Evolutionary conservation across 2,888 invertebrate species (phyloP).

Genomic region (Azorinus chamasolen): DNA sequence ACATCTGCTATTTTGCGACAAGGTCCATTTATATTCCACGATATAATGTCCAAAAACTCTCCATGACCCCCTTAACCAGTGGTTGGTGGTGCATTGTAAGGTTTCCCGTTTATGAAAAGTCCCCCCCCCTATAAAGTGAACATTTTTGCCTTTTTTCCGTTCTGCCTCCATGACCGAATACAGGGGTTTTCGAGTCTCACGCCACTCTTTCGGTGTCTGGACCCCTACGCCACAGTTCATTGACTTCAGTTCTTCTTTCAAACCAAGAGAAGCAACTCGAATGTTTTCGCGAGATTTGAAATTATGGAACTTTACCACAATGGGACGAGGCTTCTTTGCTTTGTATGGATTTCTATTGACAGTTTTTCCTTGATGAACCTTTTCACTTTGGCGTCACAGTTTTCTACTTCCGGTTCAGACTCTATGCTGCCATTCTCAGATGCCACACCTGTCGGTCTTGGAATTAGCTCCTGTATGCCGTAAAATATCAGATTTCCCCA

Average conservation of each 20-base stretch:
- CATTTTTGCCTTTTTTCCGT: constrained; percentile 5
- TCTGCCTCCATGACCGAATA: constrained; percentile 7
- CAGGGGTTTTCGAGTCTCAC: constrained; percentile 8
- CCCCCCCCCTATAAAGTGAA: constrained; percentile 15
- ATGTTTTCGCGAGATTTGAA: constrained; percentile 7
- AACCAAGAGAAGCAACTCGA: neutral
- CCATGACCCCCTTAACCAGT: neutral
- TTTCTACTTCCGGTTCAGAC: no score
- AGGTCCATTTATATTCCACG: constrained; percentile 14
- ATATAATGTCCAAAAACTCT: neutral
- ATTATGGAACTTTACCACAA: constrained; percentile 8
- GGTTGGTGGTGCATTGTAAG: neutral
- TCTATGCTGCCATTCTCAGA: no score
- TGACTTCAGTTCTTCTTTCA: constrained; percentile 6
- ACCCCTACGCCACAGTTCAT: constrained; percentile 9
- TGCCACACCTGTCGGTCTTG: no score
- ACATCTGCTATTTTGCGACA: constrained; percentile 8
- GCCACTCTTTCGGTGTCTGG: constrained; percentile 8
- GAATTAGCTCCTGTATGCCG: constrained; percentile 7
- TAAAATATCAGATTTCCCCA: constrained; percentile 17
- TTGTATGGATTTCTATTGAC: neutral
- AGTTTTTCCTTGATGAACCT: no score
- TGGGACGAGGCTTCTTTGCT: neutral
- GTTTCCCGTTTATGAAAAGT: constrained; percentile 13
- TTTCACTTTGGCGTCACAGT: no score